Evolutionary conservation across 2,888 invertebrate species (phyloP).

Genomic region (Leptinotarsa juncta): DNA sequence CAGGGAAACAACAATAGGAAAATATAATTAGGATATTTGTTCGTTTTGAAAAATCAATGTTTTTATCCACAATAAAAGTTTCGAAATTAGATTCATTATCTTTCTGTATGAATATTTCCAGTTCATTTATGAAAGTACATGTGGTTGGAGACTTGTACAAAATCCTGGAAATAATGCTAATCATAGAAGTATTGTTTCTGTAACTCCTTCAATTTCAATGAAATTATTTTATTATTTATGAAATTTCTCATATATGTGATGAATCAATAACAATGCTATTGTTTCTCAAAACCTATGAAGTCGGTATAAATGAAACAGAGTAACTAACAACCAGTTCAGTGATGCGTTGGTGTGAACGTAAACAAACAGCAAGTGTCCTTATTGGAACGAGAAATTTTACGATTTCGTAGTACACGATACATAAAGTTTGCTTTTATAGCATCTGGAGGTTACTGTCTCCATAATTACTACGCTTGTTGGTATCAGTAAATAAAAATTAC

Average conservation of each 20-base stretch:
- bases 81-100: too few relatives aligned
- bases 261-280: neutral
- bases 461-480: neutral
- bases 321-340: constrained; percentile 2
- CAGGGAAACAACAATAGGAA: too few relatives aligned
- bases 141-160: too few relatives aligned
- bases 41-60: too few relatives aligned
- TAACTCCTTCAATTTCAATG: too few relatives aligned
- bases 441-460: constrained; percentile 12
- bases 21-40: too few relatives aligned
- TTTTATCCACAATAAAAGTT: too few relatives aligned
- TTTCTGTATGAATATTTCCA: too few relatives aligned
- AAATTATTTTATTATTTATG: too few relatives aligned
- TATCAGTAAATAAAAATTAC: neutral
- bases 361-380: constrained; percentile 27
- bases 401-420: constrained; percentile 20
- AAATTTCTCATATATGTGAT: neutral
- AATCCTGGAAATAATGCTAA: too few relatives aligned
- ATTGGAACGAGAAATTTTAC: constrained; percentile 18
- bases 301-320: constrained; percentile 17
- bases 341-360: constrained; percentile 27
- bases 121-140: too few relatives aligned
- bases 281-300: neutral
- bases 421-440: constrained; percentile 12
- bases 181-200: too few relatives aligned